These are phyloP conservation scores for Leptosomus discolor DNA, from an alignment of 2,113 vertebrate genomes.

Conservation along the genomic window DNA sequence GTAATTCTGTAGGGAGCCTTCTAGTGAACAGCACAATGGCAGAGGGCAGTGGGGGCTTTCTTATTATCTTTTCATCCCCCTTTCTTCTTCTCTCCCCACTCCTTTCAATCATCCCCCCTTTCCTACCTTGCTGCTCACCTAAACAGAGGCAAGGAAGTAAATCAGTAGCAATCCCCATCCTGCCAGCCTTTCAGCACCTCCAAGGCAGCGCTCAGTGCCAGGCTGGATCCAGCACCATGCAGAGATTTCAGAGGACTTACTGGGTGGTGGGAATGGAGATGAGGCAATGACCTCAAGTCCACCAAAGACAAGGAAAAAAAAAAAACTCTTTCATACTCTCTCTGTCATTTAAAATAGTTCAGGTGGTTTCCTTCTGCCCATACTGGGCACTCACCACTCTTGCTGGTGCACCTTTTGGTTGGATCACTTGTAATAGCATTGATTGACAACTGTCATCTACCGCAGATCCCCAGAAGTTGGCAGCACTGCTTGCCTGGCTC, in stretches of 20 bases:
- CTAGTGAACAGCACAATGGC: constrained; percentile 56
- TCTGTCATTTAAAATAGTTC: neutral
- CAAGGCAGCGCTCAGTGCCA: neutral
- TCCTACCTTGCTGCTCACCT: neutral
- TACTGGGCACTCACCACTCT: neutral
- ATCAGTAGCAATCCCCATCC: neutral
- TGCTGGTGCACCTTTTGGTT: neutral
- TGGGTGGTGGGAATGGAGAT: neutral
- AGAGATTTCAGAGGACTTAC: neutral
- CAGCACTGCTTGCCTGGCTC: neutral
- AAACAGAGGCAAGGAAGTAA: neutral
- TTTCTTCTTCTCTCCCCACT: constrained; percentile 24
- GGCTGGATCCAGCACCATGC: fast-evolving
- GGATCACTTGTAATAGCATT: neutral
- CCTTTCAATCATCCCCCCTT: constrained; percentile 40
- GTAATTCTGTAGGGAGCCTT: constrained; percentile 70
- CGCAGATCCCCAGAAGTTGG: neutral
- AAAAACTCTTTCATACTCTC: neutral
- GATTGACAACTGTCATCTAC: neutral
- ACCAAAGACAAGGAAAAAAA: neutral
- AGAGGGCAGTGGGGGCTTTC: constrained; percentile 60
- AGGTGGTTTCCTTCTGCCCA: neutral
- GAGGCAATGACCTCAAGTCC: neutral
- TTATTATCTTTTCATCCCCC: constrained; percentile 57
- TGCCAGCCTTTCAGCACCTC: neutral